Evolutionary conservation across 1,140 invertebrate species (phyloP), one percentile per base, ranked within the genome.

Genomic region (Drosophila varians): DNA sequence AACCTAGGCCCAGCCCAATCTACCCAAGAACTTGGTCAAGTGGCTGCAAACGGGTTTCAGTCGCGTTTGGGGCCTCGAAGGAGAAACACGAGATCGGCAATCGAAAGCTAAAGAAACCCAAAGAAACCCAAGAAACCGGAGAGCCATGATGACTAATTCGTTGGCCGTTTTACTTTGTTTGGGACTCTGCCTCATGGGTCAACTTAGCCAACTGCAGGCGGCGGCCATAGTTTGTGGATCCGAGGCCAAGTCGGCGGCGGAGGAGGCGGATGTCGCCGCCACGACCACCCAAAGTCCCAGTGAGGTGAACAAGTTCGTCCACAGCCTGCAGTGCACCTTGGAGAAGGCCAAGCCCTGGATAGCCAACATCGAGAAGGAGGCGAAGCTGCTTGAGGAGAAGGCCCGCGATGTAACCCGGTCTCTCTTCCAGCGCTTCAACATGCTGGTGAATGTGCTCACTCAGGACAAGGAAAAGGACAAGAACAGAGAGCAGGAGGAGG

Each of bases 271-370:
- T 9, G 19, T n/a, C n/a, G n/a, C 12, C 8, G 18, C 11, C 18
- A 51, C 57, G 38, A 45, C 62, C 49, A 54, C 62, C 12, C 66
- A 66, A 38, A 83, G 58, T 40, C 55, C 61, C 46, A 89, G 78
- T n/a, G 84, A 89, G 48, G 61, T 89, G 8, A 89, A 79, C 52
- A 62, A 88, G 26, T 84, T 89, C 31, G 34, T 89, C n/a, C 84
- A 80, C 28, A 89, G 60, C n/a, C 65, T 89, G 21, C 84, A 89
- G 42, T 86, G 82, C 26, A 84, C 84, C 0, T 16, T 89, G 65
- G 84, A 89, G 62, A 84, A 84, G 60, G 84, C 84, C 4, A 83
- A 89, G 42, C 84, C 84, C 34, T 89, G 84, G 84, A 76, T 89
- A n/a, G 78, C 78, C 12, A 72, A 89, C 25, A 49, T 89, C 3